Conservation (phyloP, 2,888 invertebrate species). For the Mythimna impura region DNA sequence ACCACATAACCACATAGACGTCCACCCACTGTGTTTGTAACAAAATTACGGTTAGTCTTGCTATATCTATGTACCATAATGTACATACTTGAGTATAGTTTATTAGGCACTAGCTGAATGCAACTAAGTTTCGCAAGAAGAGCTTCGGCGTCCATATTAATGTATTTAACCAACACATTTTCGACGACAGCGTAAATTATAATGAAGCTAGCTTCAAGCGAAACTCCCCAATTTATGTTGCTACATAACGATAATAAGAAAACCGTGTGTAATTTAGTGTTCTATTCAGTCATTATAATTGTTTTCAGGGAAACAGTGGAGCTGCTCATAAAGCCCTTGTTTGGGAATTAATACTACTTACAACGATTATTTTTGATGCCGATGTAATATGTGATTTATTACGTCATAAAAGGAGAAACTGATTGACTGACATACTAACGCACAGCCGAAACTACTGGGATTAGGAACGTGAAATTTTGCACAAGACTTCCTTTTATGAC, state of each 20-base stretch:
- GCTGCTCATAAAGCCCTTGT: no score
- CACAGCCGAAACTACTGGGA: no score
- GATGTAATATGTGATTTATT: no score
- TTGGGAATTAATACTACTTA: not conserved
- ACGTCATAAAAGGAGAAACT: no score
- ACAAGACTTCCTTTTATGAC: no score
- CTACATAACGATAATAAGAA: not conserved
- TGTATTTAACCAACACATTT: slow-evolving; percentile 42
- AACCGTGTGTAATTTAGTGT: slow-evolving; percentile 11
- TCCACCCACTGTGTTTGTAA: no score
- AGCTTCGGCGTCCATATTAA: slow-evolving; percentile 41
- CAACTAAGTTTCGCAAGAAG: slow-evolving; percentile 33
- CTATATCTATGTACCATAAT: not conserved
- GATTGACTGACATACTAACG: no score
- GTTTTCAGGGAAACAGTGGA: not conserved
- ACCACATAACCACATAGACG: no score
- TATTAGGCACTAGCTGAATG: slow-evolving; percentile 5
- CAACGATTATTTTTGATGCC: not conserved
- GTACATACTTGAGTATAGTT: not conserved
- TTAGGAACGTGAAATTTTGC: no score
- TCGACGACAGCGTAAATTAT: slow-evolving; percentile 35
- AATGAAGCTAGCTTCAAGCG: slow-evolving; percentile 32
- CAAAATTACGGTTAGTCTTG: not conserved
- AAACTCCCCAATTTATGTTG: slow-evolving; percentile 19
- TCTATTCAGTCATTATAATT: slow-evolving; percentile 5